Evolutionary conservation across 2,888 invertebrate genomes (phyloP), one percentile per base, ranked within the genome.

Genomic region (Cryptophagus acutangulus): DNA sequence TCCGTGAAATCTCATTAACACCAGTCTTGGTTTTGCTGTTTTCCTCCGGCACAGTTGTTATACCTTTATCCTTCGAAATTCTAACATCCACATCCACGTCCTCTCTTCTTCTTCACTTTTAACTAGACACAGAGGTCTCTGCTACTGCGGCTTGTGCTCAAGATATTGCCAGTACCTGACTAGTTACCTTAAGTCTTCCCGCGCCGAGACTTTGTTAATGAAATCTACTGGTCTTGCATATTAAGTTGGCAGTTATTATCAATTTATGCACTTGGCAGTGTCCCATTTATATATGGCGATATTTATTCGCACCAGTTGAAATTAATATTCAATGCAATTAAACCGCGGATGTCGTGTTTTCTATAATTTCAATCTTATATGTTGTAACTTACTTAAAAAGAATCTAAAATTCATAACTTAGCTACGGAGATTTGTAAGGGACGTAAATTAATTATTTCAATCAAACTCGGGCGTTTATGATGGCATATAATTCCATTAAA

Each of bases 1-100:
- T 36, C 31, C 36, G 36, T 37, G 20, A 41, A 41, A 41, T 41
- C 36, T 41, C 36, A 37, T 41, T 36, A 37, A 41, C 36, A 37
- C 41, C 36, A 31, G 31, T 16, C 14, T 26, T 13, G 26, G n/a
- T n/a, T n/a, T n/a, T n/a, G n/a, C n/a, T n/a, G n/a, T n/a, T n/a
- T n/a, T n/a, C n/a, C n/a, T n/a, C n/a, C n/a, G n/a, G n/a, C n/a
- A n/a, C n/a, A n/a, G n/a, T n/a, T n/a, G n/a, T n/a, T n/a, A n/a
- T n/a, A n/a, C n/a, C n/a, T n/a, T n/a, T n/a, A n/a, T 36, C 16
- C 41, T 33, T 28, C 37, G 18, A 17, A 34, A 4, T 34, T 1
- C 4, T 33, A n/a, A 6, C 17, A 9, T 16, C 4, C n/a, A n/a
- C n/a, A n/a, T n/a, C n/a, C n/a, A n/a, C 14, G 13, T 1, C 14